Evolutionary conservation across 1,140 invertebrate genomes (phyloP).

Genomic region (Oedothorax gibbosus): DNA sequence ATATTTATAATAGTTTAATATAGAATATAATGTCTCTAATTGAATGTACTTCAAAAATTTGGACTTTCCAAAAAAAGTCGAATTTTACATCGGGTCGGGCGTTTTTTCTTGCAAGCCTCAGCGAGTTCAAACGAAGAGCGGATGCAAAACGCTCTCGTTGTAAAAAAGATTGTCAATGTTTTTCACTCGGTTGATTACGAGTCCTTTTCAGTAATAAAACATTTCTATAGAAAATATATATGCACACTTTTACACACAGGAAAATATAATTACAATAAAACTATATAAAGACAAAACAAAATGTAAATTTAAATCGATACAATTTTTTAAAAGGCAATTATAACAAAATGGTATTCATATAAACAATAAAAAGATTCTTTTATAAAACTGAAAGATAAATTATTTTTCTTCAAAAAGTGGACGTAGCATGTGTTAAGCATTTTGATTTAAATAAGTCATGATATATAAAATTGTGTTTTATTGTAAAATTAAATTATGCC

Average conservation of each 20-base stretch:
- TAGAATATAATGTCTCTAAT: too few relatives aligned
- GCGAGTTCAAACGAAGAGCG: neutral
- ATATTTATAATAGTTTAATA: neutral
- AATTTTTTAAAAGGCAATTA: slow-evolving; percentile 1
- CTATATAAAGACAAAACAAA: neutral
- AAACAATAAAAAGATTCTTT: neutral
- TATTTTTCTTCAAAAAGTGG: neutral
- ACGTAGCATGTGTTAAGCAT: neutral
- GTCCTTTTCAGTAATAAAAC: slow-evolving; percentile 16
- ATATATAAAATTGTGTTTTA: slow-evolving; percentile 1
- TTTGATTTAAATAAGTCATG: slow-evolving; percentile 9
- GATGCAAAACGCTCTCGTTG: slow-evolving; percentile 9
- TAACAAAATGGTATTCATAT: neutral
- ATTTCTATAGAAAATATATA: neutral
- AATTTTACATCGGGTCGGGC: slow-evolving; percentile 4
- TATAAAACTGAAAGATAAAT: slow-evolving; percentile 1
- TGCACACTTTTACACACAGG: neutral
- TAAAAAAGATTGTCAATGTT: neutral
- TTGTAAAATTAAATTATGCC: neutral
- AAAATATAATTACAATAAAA: slow-evolving; percentile 9
- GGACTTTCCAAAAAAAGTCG: neutral
- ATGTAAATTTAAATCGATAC: slow-evolving; percentile 8
- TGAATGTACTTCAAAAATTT: neutral
- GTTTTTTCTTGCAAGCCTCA: neutral
- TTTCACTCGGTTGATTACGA: neutral